Evolutionary conservation across 2,113 vertebrate genomes (phyloP), one percentile per base, ranked within the genome.

Genomic region (Marmota monax): DNA sequence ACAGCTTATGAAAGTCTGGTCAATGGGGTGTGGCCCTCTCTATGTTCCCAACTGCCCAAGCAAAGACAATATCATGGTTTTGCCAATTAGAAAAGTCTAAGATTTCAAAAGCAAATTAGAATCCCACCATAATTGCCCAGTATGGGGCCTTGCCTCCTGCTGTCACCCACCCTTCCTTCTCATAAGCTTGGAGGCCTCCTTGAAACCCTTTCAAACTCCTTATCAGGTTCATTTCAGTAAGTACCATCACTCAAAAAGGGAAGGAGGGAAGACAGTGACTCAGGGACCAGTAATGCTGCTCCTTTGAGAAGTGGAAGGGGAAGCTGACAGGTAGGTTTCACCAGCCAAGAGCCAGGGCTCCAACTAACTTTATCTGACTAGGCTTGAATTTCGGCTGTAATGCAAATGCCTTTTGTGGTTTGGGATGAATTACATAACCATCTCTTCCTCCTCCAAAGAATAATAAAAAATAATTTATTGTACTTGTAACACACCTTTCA

Each of bases 381-480:
- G 4, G 16, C 14, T 87, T 77, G 29, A 76, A 74, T 96, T 92
- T 92, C 69, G 76, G 27, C 16, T 45, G 20, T 58, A 79, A 77
- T 67, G 32, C n/a, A 77, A 88, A 95, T 39, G 14, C 16, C 42
- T 85, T 94, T 14, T 42, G 82, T 65, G 78, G 29, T 85, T 94
- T 90, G 84, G 84, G 67, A 67, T 34, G 92, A 95, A 90, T 97
- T 95, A 56, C 6, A 76, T 78, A 93, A 92, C 42, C 63, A 94
- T 88, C 72, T 65, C 87, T 95, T 93, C 53, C 61, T 96, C 84
- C 80, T 96, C 80, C 45, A 76, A 97, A 96, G 92, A 96, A 94
- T 84, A 97, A 97, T 97, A 93, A 94, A 96, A 95, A 95, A 89
- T 80, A 96, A 95, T 90, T 85, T 95, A 94, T 96, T 90, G 90